These are phyloP conservation scores for Cyprinus carpio DNA, from an alignment of 2,113 vertebrate species.

Conservation along the genomic window DNA sequence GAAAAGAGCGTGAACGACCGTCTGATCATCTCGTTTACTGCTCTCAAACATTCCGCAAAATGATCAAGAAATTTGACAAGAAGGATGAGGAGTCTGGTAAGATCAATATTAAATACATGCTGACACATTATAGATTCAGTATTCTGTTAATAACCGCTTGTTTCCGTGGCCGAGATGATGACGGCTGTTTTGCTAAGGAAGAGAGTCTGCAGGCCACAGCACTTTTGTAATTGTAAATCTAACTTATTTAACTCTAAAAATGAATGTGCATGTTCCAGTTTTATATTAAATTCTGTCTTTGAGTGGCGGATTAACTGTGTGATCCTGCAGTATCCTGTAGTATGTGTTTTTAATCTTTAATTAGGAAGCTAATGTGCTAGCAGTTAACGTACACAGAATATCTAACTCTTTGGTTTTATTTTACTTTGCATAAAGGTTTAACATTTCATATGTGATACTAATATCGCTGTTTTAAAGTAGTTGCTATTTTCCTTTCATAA, in stretches of 20 bases:
- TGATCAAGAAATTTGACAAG: constrained; percentile 99
- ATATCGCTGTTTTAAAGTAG: neutral
- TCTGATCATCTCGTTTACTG: constrained; percentile 21
- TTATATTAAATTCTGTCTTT: neutral
- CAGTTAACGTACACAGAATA: neutral
- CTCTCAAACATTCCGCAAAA: constrained; percentile 62
- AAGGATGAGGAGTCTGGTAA: constrained; percentile 93
- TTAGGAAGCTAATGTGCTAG: neutral
- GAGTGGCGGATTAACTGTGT: neutral
- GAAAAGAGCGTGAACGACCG: neutral
- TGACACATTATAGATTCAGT: neutral
- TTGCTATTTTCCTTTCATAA: neutral
- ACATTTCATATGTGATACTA: neutral
- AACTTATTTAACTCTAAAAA: neutral
- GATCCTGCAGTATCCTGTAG: too few relatives aligned
- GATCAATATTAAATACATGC: neutral
- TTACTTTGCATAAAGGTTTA: neutral
- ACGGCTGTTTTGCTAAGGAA: constrained; percentile 11
- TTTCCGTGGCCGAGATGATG: neutral
- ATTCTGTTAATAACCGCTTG: neutral
- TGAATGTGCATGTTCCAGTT: neutral
- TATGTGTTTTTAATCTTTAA: neutral
- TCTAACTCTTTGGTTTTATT: neutral
- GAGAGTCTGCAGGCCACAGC: constrained; percentile 28
- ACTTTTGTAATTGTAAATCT: neutral